Conservation (phyloP, 2,888 invertebrate species). For the Peribatodes rhomboidaria region DNA sequence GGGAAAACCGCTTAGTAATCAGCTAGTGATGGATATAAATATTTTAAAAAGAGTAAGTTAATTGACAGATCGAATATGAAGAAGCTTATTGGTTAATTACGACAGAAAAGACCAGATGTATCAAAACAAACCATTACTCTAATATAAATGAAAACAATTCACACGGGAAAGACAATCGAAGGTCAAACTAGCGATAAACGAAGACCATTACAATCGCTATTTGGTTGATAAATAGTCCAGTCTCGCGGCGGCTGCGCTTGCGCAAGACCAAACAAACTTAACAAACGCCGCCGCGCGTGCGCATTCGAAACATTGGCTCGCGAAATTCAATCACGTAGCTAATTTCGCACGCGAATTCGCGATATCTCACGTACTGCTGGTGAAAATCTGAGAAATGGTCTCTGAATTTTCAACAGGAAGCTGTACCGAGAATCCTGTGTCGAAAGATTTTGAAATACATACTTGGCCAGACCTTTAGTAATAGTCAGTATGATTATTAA, state of each 20-base stretch:
- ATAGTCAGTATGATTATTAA: too few species aligned
- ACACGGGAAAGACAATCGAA: conserved; percentile 64
- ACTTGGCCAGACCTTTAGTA: background rate
- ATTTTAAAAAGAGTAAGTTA: too few species aligned
- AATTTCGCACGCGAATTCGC: conserved; percentile 56
- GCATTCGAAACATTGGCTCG: conserved; percentile 65
- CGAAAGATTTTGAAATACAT: background rate
- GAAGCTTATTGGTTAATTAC: too few species aligned
- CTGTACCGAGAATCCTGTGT: conserved; percentile 9
- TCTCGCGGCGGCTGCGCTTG: conserved; percentile 61
- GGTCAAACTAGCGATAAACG: conserved; percentile 48
- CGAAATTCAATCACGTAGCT: conserved; percentile 70
- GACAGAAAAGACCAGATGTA: too few species aligned
- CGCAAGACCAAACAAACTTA: conserved; percentile 41
- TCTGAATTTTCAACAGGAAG: conserved; percentile 28
- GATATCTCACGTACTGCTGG: conserved; percentile 69
- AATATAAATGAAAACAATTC: conserved; percentile 54
- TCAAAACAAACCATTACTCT: conserved; percentile 23
- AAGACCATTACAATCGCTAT: conserved; percentile 51
- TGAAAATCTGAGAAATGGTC: conserved; percentile 38
- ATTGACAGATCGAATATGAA: too few species aligned
- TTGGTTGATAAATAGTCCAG: conserved; percentile 67
- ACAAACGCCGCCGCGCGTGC: conserved; percentile 53
- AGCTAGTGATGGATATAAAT: too few species aligned
- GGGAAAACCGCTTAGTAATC: too few species aligned